A percentile compares a stretch with the other conserved stretches of the same genome.
Evolutionary conservation across 2,113 vertebrate species (phyloP).

Genomic region (Donacobius atricapilla): DNA sequence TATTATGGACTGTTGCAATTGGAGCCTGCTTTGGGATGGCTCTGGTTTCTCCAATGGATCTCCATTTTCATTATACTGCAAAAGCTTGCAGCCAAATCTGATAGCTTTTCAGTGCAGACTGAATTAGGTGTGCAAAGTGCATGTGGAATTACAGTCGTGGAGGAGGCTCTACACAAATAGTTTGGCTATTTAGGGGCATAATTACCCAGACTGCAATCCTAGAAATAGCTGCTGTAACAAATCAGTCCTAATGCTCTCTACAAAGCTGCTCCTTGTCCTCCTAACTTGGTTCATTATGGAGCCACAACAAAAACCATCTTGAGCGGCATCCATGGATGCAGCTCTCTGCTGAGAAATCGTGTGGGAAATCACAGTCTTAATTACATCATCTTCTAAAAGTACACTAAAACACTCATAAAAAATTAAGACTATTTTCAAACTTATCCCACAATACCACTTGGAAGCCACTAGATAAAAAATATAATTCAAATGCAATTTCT

Average conservation of each 20-base stretch:
- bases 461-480: background rate
- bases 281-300: background rate
- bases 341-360: background rate
- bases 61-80: background rate
- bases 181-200: background rate
- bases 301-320: background rate
- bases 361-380: background rate
- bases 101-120: background rate
- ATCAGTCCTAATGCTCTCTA: background rate
- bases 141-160: background rate
- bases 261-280: background rate
- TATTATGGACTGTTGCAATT: background rate
- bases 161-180: background rate
- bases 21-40: background rate
- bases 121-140: background rate
- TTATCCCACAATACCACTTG: background rate
- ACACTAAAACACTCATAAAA: background rate
- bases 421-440: background rate
- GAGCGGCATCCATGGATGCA: background rate
- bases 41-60: background rate
- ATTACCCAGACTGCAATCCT: background rate
- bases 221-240: background rate
- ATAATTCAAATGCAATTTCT: background rate
- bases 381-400: background rate
- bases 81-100: background rate